Evolutionary conservation across 1,140 invertebrate genomes (phyloP), one percentile per base, ranked within the genome.

Genomic region (Drosophila elegans): DNA sequence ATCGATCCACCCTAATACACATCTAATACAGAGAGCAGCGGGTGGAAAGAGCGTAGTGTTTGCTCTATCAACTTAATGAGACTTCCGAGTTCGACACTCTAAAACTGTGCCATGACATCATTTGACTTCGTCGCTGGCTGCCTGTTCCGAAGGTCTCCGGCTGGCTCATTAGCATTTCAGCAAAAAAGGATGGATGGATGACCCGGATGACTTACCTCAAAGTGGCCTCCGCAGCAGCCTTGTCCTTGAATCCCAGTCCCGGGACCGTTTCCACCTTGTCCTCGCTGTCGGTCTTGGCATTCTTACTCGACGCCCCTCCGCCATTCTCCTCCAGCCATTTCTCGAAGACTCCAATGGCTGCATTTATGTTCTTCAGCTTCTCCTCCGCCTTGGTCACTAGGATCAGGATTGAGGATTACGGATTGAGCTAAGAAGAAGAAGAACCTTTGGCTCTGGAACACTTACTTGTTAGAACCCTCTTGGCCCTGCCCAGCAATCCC

Each of bases 361-460:
- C 94, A 78, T 95, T 95, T 63, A 95, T 95, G 57, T 95, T 95
- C 90, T 95, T 95, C 25, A 95, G 91, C 91, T 95, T 95, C 5
- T 95, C 95, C 81, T 94, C 94, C 27, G 95, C 94, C 88, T 95
- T 95, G 56, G 95, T 95, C 91, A 95, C 95, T 95, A n/a, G 10
- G 2, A 21, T 1, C 16, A 32, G 34, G 32, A 1, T 21, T 21
- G 16, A 21, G 16, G 16, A 21, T 21, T 21, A 21, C 0, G 6
- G 4, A 21, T 16, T 21, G 12, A 3, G 7, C n/a, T 6, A 0
- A 5, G 10, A 13, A 32, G n/a, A 6, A 2, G 1, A 16, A 12
- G n/a, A 29, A 32, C n/a, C 2, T 3, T 48, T 34, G 13, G 3
- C 5, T 2, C 16, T 38, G 13, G 10, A 39, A n/a, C 67, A 94